phyloP scores from a whole-genome alignment of 2,113 vertebrate genomes.

The Psittacula cyanocephala region DNA sequence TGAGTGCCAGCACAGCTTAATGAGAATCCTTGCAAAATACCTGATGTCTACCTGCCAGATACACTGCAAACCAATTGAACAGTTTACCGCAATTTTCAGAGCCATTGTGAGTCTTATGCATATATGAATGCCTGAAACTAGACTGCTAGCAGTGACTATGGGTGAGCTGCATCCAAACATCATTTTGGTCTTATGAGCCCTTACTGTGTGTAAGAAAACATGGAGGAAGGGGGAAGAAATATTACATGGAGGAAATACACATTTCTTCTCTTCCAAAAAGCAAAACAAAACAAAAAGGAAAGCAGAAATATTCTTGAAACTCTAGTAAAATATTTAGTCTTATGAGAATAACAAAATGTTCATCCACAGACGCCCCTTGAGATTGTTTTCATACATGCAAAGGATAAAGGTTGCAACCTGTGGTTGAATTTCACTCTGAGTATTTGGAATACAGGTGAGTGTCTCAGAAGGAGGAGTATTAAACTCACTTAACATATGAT shows the following conservation, averaged over 20 bases:
- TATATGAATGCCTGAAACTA: not conserved
- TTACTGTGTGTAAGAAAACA: too few relatives aligned
- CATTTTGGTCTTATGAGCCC: not conserved
- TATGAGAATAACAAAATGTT: too few relatives aligned
- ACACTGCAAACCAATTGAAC: not conserved
- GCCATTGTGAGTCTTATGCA: not conserved
- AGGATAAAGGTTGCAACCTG: too few relatives aligned
- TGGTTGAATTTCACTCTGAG: too few relatives aligned
- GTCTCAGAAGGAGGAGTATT: not conserved
- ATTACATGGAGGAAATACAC: not conserved
- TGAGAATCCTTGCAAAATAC: not conserved
- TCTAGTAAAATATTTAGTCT: not conserved
- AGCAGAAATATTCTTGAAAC: not conserved
- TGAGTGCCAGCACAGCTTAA: not conserved
- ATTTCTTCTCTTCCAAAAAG: not conserved
- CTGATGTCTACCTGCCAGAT: accelerated
- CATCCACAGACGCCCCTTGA: too few relatives aligned
- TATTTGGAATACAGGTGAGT: not conserved
- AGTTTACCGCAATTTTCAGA: not conserved
- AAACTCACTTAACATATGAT: not conserved
- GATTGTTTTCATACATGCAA: too few relatives aligned
- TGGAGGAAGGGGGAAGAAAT: not conserved
- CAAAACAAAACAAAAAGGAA: not conserved
- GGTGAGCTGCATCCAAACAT: not conserved
- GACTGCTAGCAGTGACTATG: not conserved